Percentiles rank a stretch among this genome's conserved stretches.
These are phyloP conservation scores for Cylas formicarius DNA, from an alignment of 1,140 invertebrate species.

Conservation along the genomic window DNA sequence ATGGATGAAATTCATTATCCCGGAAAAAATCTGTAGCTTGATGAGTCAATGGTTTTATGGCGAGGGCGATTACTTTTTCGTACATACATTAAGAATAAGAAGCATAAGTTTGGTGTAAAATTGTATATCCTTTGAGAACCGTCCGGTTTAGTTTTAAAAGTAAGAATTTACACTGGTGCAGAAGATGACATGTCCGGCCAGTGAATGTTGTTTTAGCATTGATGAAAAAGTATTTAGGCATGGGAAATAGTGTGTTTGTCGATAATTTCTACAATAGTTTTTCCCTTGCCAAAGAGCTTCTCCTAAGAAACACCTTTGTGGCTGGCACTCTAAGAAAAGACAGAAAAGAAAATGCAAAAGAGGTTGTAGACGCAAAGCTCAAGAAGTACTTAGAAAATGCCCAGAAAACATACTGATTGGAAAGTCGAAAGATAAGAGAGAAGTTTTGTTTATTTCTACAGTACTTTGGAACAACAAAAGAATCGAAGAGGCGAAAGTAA, in stretches of 20 bases:
- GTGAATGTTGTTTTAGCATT: slow-evolving; percentile 2
- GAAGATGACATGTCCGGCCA: slow-evolving; percentile 6
- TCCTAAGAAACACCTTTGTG: slow-evolving; percentile 32
- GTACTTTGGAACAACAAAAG: slow-evolving; percentile 22
- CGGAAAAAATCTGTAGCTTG: slow-evolving; percentile 33
- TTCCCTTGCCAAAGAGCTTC: slow-evolving; percentile 34
- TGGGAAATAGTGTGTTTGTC: slow-evolving; percentile 36
- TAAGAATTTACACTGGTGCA: slow-evolving; percentile 26
- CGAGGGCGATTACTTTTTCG: no score
- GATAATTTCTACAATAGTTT: slow-evolving; percentile 43
- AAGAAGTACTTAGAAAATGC: slow-evolving; percentile 31
- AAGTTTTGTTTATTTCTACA: slow-evolving; percentile 35
- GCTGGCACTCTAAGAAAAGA: slow-evolving; percentile 36
- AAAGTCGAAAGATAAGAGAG: slow-evolving; percentile 38
- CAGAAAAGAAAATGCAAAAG: slow-evolving; percentile 27
- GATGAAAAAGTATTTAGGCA: slow-evolving; percentile 27
- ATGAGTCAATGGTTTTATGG: slow-evolving; percentile 41
- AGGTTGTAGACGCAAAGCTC: slow-evolving; percentile 21
- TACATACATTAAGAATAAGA: no score
- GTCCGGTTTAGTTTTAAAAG: slow-evolving; percentile 31
- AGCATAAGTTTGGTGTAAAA: no score
- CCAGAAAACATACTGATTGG: slow-evolving; percentile 22
- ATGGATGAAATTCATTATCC: slow-evolving; percentile 33
- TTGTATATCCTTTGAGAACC: slow-evolving; percentile 39
- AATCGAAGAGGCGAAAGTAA: slow-evolving; percentile 15